Evolutionary conservation across 2,797 vertebrate genomes (phyloP).

Genomic region (Pipistrellus pygmaeus): DNA sequence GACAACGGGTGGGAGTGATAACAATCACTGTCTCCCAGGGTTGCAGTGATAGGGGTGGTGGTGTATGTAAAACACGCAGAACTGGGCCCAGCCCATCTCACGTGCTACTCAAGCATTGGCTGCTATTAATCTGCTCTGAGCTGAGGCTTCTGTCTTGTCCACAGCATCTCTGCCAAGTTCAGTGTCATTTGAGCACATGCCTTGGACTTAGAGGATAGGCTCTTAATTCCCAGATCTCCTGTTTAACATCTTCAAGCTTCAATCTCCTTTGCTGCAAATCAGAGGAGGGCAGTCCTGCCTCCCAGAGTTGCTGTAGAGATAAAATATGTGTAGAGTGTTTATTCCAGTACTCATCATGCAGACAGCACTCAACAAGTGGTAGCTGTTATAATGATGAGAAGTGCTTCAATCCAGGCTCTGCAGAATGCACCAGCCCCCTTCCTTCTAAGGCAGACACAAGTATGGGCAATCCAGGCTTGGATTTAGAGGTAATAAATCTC

Average conservation of each 20-base stretch:
- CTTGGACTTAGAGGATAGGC: neutral
- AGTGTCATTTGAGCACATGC: neutral
- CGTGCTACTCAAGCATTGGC: rapidly evolving
- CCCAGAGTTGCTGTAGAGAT: neutral
- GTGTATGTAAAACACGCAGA: neutral
- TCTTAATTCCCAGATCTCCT: neutral
- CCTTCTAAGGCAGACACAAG: neutral
- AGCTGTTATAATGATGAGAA: neutral
- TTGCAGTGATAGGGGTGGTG: neutral
- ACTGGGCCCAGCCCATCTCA: neutral
- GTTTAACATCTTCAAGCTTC: neutral
- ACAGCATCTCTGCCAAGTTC: neutral
- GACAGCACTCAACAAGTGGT: neutral
- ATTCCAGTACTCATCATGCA: neutral
- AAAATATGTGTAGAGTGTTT: neutral
- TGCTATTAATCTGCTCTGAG: neutral
- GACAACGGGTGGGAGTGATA: neutral
- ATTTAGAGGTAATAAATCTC: neutral
- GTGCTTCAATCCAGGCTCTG: neutral
- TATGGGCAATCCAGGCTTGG: neutral
- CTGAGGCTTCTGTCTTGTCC: neutral
- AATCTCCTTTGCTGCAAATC: neutral
- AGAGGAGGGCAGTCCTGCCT: neutral
- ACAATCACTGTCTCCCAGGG: neutral
- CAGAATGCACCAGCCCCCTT: neutral